Evolutionary conservation across 2,113 vertebrate species (phyloP), one percentile per base, ranked within the genome.

Genomic region (Heloderma charlesbogerti): DNA sequence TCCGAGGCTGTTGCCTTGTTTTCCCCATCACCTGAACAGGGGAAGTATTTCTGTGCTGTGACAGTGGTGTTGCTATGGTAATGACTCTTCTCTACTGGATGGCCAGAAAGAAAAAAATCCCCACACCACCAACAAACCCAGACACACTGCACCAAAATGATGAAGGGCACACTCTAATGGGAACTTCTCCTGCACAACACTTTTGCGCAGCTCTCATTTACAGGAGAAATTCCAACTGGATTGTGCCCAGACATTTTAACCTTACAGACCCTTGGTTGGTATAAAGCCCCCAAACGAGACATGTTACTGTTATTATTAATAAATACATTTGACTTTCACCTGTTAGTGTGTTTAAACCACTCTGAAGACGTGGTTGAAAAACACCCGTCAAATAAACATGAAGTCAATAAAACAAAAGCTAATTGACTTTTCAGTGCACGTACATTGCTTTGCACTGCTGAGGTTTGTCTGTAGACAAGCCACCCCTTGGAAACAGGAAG

Each of bases 11-110:
- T 60, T 83, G 91, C 78, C 57, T 89, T 80, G 82, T 92, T 80
- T 80, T 60, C 51, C 43, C 37, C 9, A 6, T 81, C 87, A 92
- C 87, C 82, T 92, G 83, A 40, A 43, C 77, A 4, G 31, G 34
- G 83, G 82, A 79, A 92, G 87, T 75, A 90, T 91, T 79, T 86
- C 31, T 54, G 20, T n/a, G 48, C 57, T 79, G 54, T 43, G 89
- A 88, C 60, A 88, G 82, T 83, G 57, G 86, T 84, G 84, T 84
- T 91, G 48, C 71, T 86, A 89, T n/a, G 83, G 87, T 25, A 89
- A 92, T 88, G 71, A 86, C 81, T 93, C 71, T 85, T 74, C 2
- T 22, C 34, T 16, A 45, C 43, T 90, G 77, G 72, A 82, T 79
- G 80, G 88, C 67, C 81, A 91, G 93, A 71, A 67, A 48, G n/a